Evolutionary conservation across 1,140 invertebrate genomes (phyloP), one percentile per base, ranked within the genome.

Genomic region (Caerostris extrusa): DNA sequence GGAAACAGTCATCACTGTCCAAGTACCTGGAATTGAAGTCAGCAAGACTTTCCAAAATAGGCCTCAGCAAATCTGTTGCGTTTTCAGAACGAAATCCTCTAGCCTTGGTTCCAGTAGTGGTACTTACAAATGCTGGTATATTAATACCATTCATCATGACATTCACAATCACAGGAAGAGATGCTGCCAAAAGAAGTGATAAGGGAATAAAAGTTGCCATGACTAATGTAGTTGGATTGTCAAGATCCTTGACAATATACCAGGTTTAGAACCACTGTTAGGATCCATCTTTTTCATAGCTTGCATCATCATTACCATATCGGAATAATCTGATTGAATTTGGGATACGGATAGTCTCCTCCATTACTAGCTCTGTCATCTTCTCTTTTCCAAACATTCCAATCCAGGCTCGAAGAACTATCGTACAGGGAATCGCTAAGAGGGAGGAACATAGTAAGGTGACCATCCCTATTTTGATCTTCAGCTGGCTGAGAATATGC

Each of bases 231-330:
- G 92, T 88, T 10, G 92, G 92, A 88, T 93, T 93, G 34, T 93
- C 53, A 93, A 53, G 12, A 93, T 93, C 19, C 86, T 87, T 50
- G 85, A 53, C 19, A 93, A 10, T 5, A 93, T 10, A 7, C 85
- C 83, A 60, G 83, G 85, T 58, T 88, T 93, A 12, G 85, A 19
- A n/a, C 50, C 58, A 7, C 34, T 12, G 14, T 55, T 81, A 60
- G 34, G 8, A 61, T 93, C 92, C 92, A 93, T 93, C 69, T 88
- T 93, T 56, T 93, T 93, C 85, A 93, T 93, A 7, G 55, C 57
- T 4, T 93, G 83, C 92, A 93, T 93, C 92, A 93, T 93, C 92
- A 93, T 93, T 3, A 88, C 8, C 83, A 93, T 88, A 14, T 93
- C 85, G 3, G 64, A 50, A 56, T 93, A 93, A n/a, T 93, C 92